These are phyloP conservation scores for Cylindroiulus punctatus DNA, from an alignment of 2,888 invertebrate genomes.

Conservation along the genomic window DNA sequence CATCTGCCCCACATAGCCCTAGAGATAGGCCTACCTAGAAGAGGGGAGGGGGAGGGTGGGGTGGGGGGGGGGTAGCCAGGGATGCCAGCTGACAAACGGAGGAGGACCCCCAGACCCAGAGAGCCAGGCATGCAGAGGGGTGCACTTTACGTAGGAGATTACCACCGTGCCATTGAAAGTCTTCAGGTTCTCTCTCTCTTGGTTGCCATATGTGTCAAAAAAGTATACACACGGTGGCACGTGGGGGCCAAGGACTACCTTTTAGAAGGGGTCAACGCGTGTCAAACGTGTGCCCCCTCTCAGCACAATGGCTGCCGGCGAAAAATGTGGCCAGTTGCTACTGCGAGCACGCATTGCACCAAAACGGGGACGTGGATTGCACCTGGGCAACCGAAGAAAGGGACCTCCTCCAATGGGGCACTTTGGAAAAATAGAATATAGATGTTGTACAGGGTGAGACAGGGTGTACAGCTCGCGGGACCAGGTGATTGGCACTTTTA, in stretches of 20 bases:
- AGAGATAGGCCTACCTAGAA: constrained; percentile 4
- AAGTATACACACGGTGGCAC: constrained; percentile 42
- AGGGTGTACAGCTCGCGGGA: too few species aligned
- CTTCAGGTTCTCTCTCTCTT: constrained; percentile 42
- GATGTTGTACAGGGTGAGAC: not conserved
- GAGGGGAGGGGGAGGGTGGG: not conserved
- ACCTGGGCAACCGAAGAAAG: not conserved
- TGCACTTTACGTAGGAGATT: constrained; percentile 34
- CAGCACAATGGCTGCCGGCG: constrained; percentile 37
- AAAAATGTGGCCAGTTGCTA: constrained; percentile 34
- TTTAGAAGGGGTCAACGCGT: constrained; percentile 38
- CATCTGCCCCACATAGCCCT: constrained; percentile 37
- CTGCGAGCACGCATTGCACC: constrained; percentile 8
- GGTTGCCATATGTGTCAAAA: constrained; percentile 42
- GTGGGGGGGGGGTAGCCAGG: not conserved
- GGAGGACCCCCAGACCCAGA: constrained; percentile 38
- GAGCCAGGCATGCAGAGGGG: constrained; percentile 28
- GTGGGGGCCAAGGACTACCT: constrained; percentile 42
- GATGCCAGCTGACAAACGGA: constrained; percentile 42
- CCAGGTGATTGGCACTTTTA: too few species aligned
- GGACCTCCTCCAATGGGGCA: constrained; percentile 20
- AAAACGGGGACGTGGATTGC: not conserved
- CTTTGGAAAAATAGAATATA: not conserved
- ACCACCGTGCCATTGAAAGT: constrained; percentile 38
- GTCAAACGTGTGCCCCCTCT: constrained; percentile 42